These are phyloP conservation scores for Apaloderma vittatum DNA, from an alignment of 2,113 vertebrate genomes.

Conservation along the genomic window DNA sequence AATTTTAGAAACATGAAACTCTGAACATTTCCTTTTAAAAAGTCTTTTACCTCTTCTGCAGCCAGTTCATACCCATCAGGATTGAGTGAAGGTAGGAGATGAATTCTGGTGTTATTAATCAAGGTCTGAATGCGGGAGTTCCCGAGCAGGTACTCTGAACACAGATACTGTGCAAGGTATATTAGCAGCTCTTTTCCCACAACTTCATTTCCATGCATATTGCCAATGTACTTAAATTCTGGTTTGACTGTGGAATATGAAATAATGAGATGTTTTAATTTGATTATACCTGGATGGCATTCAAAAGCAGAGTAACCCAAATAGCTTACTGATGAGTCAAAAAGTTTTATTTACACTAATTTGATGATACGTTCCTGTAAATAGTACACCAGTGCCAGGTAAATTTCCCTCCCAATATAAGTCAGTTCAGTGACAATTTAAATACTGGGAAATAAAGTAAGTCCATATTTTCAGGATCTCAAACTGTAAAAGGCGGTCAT, in stretches of 20 bases:
- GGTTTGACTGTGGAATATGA: slow-evolving; percentile 88
- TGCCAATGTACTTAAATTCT: slow-evolving; percentile 93
- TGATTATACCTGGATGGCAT: not conserved
- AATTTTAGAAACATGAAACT: not conserved
- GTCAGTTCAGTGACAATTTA: not conserved
- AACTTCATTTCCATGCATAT: slow-evolving; percentile 98
- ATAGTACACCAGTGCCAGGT: not conserved
- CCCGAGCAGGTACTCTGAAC: slow-evolving; percentile 91
- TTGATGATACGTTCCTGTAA: not conserved
- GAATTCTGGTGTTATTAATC: slow-evolving; percentile 93
- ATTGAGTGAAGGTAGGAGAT: slow-evolving; percentile 96
- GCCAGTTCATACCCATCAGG: slow-evolving; percentile 96
- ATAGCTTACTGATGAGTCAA: not conserved
- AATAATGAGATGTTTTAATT: slow-evolving; percentile 12
- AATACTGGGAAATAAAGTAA: not conserved
- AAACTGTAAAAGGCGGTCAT: not conserved
- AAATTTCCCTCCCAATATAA: not conserved
- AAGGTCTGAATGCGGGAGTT: slow-evolving; percentile 89
- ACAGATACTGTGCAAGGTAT: slow-evolving; percentile 93
- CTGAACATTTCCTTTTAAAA: not conserved
- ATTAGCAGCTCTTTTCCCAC: slow-evolving; percentile 92
- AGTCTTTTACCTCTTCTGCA: slow-evolving; percentile 89
- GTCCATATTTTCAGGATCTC: not conserved
- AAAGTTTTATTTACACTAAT: slow-evolving; percentile 18
- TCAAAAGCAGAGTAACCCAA: not conserved